These are phyloP conservation scores for Echinarachnius parma DNA, from an alignment of 53 echinoderm and acorn worm genomes.

Conservation along the genomic window DNA sequence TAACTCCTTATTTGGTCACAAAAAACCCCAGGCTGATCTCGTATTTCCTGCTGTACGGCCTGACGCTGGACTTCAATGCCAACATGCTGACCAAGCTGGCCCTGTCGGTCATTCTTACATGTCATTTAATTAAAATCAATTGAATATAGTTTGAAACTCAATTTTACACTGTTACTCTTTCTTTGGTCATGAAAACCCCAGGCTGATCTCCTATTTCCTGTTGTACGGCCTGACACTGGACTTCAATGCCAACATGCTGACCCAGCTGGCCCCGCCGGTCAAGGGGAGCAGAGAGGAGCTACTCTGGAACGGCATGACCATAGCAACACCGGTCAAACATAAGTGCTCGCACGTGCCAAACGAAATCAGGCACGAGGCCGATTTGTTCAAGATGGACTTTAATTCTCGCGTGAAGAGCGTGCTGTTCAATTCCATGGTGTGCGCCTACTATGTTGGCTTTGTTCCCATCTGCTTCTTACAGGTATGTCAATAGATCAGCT, in stretches of 20 bases:
- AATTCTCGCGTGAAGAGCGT: conserved; percentile 91
- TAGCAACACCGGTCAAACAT: conserved; percentile 47
- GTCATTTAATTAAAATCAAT: no score
- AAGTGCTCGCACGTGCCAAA: conserved; percentile 82
- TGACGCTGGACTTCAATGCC: conserved; percentile 88
- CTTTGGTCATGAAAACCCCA: conserved; percentile 35
- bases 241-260: conserved; percentile 65
- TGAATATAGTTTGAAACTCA: no score
- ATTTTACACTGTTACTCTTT: no score
- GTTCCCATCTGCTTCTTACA: conserved; percentile 97
- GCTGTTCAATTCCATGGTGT: conserved; percentile 98
- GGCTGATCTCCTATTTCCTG: conserved; percentile 91
- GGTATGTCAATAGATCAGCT: no score
- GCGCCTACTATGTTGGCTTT: conserved; percentile 99
- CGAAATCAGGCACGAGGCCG: conserved; percentile 81
- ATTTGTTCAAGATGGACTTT: conserved; percentile 85
- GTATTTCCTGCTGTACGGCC: conserved; percentile 89
- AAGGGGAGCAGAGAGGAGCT: conserved; percentile 31
- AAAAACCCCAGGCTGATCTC: conserved; percentile 85
- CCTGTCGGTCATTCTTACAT: conserved; percentile 11
- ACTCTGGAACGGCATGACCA: conserved; percentile 53
- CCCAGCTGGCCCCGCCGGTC: conserved; percentile 29
- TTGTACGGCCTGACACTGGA: conserved; percentile 94
- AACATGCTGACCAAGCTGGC: conserved; percentile 47
- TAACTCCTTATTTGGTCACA: no score